These are phyloP conservation scores for Schizaphis graminum DNA, from an alignment of 2,888 invertebrate genomes.

Conservation along the genomic window DNA sequence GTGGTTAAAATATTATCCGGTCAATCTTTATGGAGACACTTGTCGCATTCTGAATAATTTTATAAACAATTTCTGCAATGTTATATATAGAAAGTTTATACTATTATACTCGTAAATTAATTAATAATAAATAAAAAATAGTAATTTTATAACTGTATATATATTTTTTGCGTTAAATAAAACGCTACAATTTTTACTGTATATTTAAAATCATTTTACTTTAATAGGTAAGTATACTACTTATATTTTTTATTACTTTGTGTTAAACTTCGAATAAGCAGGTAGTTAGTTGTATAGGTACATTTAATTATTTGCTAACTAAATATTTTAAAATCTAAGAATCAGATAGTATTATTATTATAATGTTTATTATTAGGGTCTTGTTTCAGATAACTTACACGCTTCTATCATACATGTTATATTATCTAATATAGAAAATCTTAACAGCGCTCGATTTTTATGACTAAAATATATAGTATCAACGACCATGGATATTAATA, in stretches of 20 bases:
- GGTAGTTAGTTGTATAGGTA: neutral
- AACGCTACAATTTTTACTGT: neutral
- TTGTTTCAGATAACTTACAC: neutral
- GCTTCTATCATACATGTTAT: neutral
- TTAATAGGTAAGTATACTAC: neutral
- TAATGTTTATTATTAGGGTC: neutral
- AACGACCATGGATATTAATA: neutral
- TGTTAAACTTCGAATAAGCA: neutral
- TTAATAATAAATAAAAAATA: neutral
- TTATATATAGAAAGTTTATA: constrained; percentile 25
- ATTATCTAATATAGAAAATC: constrained; percentile 12
- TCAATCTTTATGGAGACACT: neutral
- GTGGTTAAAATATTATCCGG: constrained; percentile 17
- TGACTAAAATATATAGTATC: neutral
- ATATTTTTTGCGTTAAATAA: neutral
- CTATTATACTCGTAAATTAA: neutral
- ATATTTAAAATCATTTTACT: neutral
- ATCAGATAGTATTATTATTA: neutral
- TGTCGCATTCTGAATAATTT: neutral
- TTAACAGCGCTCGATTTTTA: constrained; percentile 10
- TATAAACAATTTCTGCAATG: neutral
- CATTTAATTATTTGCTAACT: neutral
- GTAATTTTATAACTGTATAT: neutral
- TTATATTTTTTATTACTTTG: neutral
- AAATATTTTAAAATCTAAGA: constrained; percentile 16